A percentile compares a stretch with the other conserved stretches of the same genome.
Evolutionary conservation across 2,113 vertebrate genomes (phyloP).

Genomic region (Felis chaus): DNA sequence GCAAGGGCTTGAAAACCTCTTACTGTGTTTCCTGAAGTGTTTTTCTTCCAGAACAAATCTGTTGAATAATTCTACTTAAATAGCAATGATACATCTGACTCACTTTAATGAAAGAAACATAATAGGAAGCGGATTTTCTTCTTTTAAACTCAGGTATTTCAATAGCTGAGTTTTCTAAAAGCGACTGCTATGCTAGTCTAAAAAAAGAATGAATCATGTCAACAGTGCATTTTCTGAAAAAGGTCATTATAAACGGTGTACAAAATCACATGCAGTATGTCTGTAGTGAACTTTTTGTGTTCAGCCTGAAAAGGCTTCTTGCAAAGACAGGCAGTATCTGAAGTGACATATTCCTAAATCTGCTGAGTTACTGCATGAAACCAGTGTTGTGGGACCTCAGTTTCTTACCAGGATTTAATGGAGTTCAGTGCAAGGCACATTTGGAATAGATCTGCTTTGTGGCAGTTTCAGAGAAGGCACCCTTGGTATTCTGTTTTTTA

Average conservation of each 20-base stretch:
- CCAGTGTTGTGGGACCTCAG: not conserved
- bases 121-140: conserved; percentile 10
- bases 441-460: not conserved
- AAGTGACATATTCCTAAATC: not conserved
- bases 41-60: conserved; percentile 40
- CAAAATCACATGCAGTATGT: not conserved
- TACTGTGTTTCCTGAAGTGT: not conserved
- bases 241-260: not conserved
- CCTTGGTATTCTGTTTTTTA: not conserved
- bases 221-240: conserved; percentile 38
- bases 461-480: not conserved
- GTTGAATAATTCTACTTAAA: conserved; percentile 40
- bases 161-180: conserved; percentile 38
- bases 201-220: not conserved
- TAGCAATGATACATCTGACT: not conserved
- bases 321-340: not conserved
- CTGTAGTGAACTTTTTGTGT: not conserved
- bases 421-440: not conserved
- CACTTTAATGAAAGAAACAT: conserved; percentile 22
- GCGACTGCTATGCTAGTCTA: not conserved
- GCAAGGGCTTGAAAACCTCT: not conserved
- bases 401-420: not conserved
- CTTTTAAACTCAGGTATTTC: conserved; percentile 52
- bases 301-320: not conserved
- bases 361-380: not conserved